Evolutionary conservation across 2,113 vertebrate genomes (phyloP).

Genomic region (Seriola dumerili): DNA sequence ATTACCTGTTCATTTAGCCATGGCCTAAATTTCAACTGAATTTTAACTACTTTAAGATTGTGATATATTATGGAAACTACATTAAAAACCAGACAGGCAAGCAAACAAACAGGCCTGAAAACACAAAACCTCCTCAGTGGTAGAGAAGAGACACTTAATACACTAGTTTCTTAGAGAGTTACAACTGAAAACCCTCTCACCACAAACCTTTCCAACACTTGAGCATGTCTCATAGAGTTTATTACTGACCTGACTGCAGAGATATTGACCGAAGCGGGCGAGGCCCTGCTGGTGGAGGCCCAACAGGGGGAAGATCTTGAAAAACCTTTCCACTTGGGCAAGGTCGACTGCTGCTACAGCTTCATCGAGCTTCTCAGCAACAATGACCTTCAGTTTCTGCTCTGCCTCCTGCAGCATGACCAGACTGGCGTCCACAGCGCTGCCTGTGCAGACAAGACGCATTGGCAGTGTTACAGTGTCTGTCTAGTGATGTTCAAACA

Average conservation of each 20-base stretch:
- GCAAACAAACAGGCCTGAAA: neutral
- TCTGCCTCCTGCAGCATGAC: conserved; percentile 95
- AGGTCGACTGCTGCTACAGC: conserved; percentile 93
- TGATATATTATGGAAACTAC: neutral
- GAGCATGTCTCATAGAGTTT: neutral
- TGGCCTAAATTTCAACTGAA: neutral
- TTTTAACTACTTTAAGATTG: neutral
- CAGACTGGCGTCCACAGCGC: conserved; percentile 94
- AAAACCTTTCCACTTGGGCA: conserved; percentile 96
- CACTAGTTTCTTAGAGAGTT: neutral
- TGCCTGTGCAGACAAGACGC: conserved; percentile 82
- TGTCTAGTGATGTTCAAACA: neutral
- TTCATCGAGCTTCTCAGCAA: conserved; percentile 91
- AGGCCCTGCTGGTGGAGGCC: conserved; percentile 97
- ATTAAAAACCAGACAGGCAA: no score
- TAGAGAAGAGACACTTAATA: neutral
- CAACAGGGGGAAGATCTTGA: conserved; percentile 97
- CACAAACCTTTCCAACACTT: neutral
- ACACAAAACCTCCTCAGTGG: neutral
- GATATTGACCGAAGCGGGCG: conserved; percentile 94
- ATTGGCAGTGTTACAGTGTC: neutral
- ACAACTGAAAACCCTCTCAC: neutral
- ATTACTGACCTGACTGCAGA: conserved; percentile 92
- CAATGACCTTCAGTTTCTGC: conserved; percentile 92
- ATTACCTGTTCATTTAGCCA: neutral